A percentile compares a stretch with the other conserved stretches of the same genome.
Conservation (phyloP, 2,113 vertebrate genomes). For the Natator depressus region DNA sequence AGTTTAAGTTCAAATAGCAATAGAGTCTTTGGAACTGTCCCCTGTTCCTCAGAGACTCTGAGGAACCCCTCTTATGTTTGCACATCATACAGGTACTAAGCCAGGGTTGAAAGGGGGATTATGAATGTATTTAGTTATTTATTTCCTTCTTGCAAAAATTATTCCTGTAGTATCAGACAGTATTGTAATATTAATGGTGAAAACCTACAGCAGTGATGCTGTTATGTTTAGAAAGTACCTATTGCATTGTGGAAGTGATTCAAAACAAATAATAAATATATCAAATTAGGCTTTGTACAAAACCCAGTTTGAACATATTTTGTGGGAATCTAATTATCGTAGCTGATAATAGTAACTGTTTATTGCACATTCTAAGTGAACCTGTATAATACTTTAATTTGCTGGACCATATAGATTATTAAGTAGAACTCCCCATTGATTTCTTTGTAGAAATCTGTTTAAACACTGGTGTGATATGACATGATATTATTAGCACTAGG, state of each 20-base stretch:
- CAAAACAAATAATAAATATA: neutral
- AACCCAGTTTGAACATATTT: neutral
- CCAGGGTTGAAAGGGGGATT: neutral
- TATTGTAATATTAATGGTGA: neutral
- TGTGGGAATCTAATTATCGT: conserved; percentile 14
- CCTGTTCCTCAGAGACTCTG: no score
- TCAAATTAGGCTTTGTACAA: neutral
- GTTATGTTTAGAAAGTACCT: neutral
- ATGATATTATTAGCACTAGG: neutral
- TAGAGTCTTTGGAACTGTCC: neutral
- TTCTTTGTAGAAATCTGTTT: conserved; percentile 34
- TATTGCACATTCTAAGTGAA: neutral
- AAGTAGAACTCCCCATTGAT: neutral
- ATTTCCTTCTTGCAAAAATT: neutral
- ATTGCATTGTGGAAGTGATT: neutral
- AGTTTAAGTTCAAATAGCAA: neutral
- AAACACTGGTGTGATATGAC: conserved; percentile 32
- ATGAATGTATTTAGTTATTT: neutral
- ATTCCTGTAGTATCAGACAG: neutral
- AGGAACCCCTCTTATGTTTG: neutral
- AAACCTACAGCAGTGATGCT: neutral
- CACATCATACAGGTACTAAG: neutral
- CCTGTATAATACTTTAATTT: neutral
- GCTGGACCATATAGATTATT: neutral
- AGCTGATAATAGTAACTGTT: neutral